Percentiles rank a stretch among this genome's conserved stretches.
These are phyloP conservation scores for Lysandra coridon DNA, from an alignment of 2,888 invertebrate genomes.

Conservation along the genomic window DNA sequence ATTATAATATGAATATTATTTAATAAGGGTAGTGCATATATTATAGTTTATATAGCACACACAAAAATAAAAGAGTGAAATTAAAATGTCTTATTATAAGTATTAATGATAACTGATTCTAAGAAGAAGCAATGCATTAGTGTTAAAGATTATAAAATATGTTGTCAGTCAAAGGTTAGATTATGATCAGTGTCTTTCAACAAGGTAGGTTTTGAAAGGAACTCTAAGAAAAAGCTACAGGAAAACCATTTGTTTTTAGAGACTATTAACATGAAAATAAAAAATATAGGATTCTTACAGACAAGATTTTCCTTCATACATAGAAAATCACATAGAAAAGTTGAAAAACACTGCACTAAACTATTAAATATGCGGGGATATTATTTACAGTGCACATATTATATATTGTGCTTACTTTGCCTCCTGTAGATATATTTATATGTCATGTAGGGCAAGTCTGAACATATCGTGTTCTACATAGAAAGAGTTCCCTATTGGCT, in stretches of 20 bases:
- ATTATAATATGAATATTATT: not conserved
- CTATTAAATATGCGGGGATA: constrained; percentile 28
- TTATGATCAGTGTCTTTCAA: constrained; percentile 1
- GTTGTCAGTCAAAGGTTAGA: not conserved
- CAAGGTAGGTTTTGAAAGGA: not conserved
- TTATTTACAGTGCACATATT: constrained; percentile 40
- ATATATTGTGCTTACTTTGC: constrained; percentile 54
- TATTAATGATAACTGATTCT: not conserved
- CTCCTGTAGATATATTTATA: constrained; percentile 48
- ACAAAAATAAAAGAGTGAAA: not conserved
- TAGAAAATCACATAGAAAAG: not conserved
- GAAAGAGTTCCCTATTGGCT: constrained; percentile 92
- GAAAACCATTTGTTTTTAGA: not conserved
- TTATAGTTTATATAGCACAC: not conserved
- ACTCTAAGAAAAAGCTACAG: not conserved
- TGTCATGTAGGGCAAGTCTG: constrained; percentile 94
- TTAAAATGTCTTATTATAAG: not conserved
- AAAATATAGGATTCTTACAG: not conserved
- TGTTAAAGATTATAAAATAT: not conserved
- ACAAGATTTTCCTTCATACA: not conserved
- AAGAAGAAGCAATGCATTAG: not conserved
- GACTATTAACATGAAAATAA: too few species aligned
- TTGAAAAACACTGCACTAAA: constrained; percentile 12
- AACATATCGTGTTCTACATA: constrained; percentile 97
- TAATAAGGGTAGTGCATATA: not conserved